Conservation (phyloP, 2,888 invertebrate genomes). For the Corythucha ciliata region DNA sequence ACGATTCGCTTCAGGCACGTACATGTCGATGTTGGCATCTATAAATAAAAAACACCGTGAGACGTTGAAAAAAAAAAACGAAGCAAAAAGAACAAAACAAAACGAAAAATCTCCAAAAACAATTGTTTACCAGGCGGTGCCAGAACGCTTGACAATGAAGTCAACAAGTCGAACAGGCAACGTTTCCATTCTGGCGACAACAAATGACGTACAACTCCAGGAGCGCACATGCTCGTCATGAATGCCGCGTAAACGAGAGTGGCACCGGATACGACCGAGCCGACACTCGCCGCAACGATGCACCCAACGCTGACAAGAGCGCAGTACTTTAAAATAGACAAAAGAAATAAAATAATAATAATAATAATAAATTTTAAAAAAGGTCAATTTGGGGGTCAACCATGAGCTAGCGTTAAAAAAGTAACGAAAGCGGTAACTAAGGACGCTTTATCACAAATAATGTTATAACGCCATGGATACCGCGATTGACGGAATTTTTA, state of each 20-base stretch:
- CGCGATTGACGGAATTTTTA: too few species aligned
- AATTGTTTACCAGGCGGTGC: slow-evolving; percentile 26
- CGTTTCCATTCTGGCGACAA: slow-evolving; percentile 33
- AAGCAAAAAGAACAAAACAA: slow-evolving; percentile 7
- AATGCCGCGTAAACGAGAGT: slow-evolving; percentile 34
- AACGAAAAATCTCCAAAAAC: not conserved
- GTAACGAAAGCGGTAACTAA: too few species aligned
- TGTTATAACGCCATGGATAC: too few species aligned
- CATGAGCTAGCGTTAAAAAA: too few species aligned
- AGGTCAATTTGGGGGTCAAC: too few species aligned
- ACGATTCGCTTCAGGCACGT: slow-evolving; percentile 40
- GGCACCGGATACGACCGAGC: slow-evolving; percentile 41
- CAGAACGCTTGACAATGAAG: slow-evolving; percentile 19
- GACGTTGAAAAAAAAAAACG: not conserved
- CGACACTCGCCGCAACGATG: slow-evolving; percentile 39
- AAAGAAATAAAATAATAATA: not conserved
- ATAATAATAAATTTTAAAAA: not conserved
- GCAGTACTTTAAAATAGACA: slow-evolving; percentile 40
- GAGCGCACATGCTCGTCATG: slow-evolving; percentile 30
- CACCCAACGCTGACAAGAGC: slow-evolving; percentile 40
- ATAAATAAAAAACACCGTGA: slow-evolving; percentile 5
- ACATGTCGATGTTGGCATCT: slow-evolving; percentile 42
- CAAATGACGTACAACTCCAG: slow-evolving; percentile 36
- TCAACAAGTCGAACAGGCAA: slow-evolving; percentile 7
- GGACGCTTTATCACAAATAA: too few species aligned